phyloP scores from a whole-genome alignment of 2,113 vertebrate genomes.

The Platysteira castanea region DNA sequence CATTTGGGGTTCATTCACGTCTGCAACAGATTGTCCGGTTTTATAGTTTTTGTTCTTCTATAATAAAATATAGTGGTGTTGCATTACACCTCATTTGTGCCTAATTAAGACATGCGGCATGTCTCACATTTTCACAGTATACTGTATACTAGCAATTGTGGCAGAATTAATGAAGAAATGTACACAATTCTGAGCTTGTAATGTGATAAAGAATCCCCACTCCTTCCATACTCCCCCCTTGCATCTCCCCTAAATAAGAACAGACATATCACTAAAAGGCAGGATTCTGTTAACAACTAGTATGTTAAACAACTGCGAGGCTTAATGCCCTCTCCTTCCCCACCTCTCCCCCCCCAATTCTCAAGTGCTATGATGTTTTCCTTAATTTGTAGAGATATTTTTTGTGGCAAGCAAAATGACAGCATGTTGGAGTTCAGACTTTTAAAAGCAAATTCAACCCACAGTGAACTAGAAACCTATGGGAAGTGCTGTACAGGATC shows the following conservation, averaged over 20 bases:
- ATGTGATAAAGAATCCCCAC: neutral
- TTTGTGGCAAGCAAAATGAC: neutral
- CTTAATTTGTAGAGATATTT: neutral
- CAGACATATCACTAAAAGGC: neutral
- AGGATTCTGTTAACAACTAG: neutral
- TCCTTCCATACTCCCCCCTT: neutral
- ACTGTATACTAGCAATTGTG: neutral
- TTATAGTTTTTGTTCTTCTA: neutral
- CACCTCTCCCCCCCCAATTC: fast-evolving
- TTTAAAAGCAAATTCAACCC: neutral
- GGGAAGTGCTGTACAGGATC: slow-evolving; percentile 27
- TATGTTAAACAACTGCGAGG: neutral
- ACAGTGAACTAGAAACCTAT: neutral
- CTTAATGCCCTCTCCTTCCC: neutral
- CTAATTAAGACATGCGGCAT: neutral
- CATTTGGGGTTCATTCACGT: neutral
- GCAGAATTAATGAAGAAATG: neutral
- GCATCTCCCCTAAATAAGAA: neutral
- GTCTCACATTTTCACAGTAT: neutral
- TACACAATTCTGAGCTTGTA: neutral
- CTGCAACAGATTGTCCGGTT: neutral
- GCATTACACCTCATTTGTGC: neutral
- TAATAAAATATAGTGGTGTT: neutral
- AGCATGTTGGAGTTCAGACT: neutral
- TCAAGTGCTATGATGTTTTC: neutral